Evolutionary conservation across 2,888 invertebrate species (phyloP), one percentile per base, ranked within the genome.

Genomic region (Alviniconcha strummeri): DNA sequence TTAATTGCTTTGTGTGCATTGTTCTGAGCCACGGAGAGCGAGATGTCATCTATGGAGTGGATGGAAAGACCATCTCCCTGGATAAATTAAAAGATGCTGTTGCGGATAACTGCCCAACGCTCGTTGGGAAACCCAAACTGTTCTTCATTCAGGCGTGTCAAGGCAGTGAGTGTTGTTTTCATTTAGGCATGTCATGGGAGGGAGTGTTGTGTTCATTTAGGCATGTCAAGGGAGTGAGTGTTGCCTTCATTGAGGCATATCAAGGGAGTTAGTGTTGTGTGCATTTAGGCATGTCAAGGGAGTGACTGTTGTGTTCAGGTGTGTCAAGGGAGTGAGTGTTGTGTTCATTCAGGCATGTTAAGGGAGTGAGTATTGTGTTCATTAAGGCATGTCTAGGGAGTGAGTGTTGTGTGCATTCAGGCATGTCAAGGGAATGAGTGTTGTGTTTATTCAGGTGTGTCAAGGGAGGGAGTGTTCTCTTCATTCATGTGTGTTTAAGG

Each of bases 331-430:
- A n/a, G n/a, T n/a, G n/a, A n/a, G n/a, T n/a, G n/a, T n/a, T n/a
- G n/a, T n/a, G n/a, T 84, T 86, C 69, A 80, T 86, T 60, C 86
- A 86, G 71, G 87, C 87, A 3, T 87, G 87, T 57, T 83, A 84
- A 80, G 87, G 85, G n/a, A n/a, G n/a, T n/a, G n/a, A n/a, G n/a
- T n/a, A n/a, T n/a, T n/a, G n/a, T n/a, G n/a, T n/a, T n/a, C n/a
- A n/a, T n/a, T n/a, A n/a, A n/a, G n/a, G n/a, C n/a, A n/a, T n/a
- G n/a, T n/a, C n/a, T n/a, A n/a, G n/a, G n/a, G n/a, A n/a, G n/a
- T n/a, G n/a, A n/a, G n/a, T n/a, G n/a, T n/a, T n/a, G n/a, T n/a
- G n/a, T n/a, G n/a, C n/a, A n/a, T n/a, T n/a, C n/a, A n/a, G n/a
- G n/a, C n/a, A n/a, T n/a, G n/a, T n/a, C n/a, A n/a, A n/a, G n/a